Evolutionary conservation across 2,888 invertebrate species (phyloP).

Genomic region (Auanema sp.): DNA sequence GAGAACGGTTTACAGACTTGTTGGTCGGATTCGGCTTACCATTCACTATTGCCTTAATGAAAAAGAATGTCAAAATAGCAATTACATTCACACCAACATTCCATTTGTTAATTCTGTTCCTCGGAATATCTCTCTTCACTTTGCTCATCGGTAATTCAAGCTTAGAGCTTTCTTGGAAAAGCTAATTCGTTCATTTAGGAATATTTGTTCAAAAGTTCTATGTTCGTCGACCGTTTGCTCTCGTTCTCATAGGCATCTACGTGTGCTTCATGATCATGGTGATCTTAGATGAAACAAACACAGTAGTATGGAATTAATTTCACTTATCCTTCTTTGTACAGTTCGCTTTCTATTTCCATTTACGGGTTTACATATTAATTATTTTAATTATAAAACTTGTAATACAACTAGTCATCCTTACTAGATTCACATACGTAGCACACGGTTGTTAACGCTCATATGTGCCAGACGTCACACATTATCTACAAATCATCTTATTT

Average conservation of each 20-base stretch:
- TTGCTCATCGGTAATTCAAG: slow-evolving; percentile 27
- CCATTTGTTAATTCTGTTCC: slow-evolving; percentile 31
- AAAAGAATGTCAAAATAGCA: slow-evolving; percentile 47
- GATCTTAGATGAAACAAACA: slow-evolving; percentile 25
- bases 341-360: too few species aligned
- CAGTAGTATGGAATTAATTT: slow-evolving; percentile 15
- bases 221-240: slow-evolving; percentile 24
- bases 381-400: too few species aligned
- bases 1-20: slow-evolving; percentile 41
- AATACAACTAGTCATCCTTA: too few species aligned
- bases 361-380: too few species aligned
- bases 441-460: too few species aligned
- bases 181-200: slow-evolving; percentile 4
- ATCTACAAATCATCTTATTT: too few species aligned
- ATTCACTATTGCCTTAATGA: slow-evolving; percentile 50
- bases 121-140: slow-evolving; percentile 30
- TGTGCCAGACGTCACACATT: too few species aligned
- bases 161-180: slow-evolving; percentile 1
- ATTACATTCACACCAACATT: slow-evolving; percentile 30
- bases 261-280: slow-evolving; percentile 25
- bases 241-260: slow-evolving; percentile 25
- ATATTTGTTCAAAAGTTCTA: slow-evolving; percentile 24
- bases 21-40: slow-evolving; percentile 58
- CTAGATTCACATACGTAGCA: too few species aligned
- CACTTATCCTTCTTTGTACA: too few species aligned